These are phyloP conservation scores for Ephydatia muelleri DNA, from an alignment of 37 sponge, comb jelly and placozoan genomes.

Conservation along the genomic window DNA sequence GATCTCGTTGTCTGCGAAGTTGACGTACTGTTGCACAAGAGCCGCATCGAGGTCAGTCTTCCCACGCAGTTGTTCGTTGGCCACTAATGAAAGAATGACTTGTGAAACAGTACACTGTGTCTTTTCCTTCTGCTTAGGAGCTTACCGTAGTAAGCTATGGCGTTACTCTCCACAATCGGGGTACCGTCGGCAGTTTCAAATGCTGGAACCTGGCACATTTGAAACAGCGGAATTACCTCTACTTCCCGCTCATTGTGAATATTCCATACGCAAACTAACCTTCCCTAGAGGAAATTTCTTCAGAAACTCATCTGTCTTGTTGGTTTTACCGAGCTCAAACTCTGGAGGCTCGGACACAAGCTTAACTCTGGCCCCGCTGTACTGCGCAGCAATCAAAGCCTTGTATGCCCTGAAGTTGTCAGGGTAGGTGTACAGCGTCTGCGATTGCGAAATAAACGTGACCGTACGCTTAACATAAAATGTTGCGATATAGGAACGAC, in stretches of 20 bases:
- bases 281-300: constrained; percentile 92
- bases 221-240: too few relatives aligned
- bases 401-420: constrained; percentile 86
- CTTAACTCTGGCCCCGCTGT: constrained; percentile 69
- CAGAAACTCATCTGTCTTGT: constrained; percentile 77
- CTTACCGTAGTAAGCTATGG: constrained; percentile 90
- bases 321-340: constrained; percentile 84
- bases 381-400: constrained; percentile 88
- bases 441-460: background rate
- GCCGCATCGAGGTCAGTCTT: constrained; percentile 60
- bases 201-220: constrained; percentile 84
- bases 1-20: constrained; percentile 88
- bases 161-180: constrained; percentile 81
- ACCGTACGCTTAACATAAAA: background rate
- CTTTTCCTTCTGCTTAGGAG: background rate
- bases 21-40: constrained; percentile 78
- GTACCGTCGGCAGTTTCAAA: constrained; percentile 77
- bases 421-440: constrained; percentile 93
- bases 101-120: background rate
- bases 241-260: background rate
- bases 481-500: background rate
- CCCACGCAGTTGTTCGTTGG: constrained; percentile 73
- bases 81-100: constrained; percentile 49
- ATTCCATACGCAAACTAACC: constrained; percentile 28
- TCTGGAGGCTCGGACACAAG: constrained; percentile 76